A percentile compares a stretch with the other conserved stretches of the same genome.
phyloP scores from a whole-genome alignment of 1,140 invertebrate species.

The Scaptomyza hsui region DNA sequence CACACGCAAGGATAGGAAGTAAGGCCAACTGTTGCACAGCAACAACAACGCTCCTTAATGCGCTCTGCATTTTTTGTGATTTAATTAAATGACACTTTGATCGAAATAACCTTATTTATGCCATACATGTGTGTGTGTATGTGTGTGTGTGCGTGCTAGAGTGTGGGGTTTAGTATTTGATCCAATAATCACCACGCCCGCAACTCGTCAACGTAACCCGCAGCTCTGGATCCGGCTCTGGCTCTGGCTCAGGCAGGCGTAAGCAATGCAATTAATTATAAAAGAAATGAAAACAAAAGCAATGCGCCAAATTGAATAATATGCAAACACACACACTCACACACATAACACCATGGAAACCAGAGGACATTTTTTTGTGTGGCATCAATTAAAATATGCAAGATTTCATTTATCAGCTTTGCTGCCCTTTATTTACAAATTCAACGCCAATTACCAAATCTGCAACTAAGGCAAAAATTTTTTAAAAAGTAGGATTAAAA shows the following conservation, averaged over 20 bases:
- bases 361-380: neutral
- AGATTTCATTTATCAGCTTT: too few relatives aligned
- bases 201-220: conserved; percentile 23
- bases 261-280: conserved; percentile 81
- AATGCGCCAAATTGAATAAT: conserved; percentile 69
- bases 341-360: neutral
- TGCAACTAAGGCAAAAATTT: too few relatives aligned
- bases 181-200: conserved; percentile 57
- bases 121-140: conserved; percentile 22
- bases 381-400: too few relatives aligned
- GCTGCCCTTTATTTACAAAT: too few relatives aligned
- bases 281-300: conserved; percentile 79
- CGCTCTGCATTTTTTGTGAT: conserved; percentile 58
- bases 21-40: conserved; percentile 42
- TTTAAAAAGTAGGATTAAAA: too few relatives aligned
- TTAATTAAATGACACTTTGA: conserved; percentile 79
- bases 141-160: conserved; percentile 10
- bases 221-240: conserved; percentile 21
- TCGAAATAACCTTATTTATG: conserved; percentile 60
- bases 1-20: neutral
- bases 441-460: too few relatives aligned
- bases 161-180: conserved; percentile 34
- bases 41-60: conserved; percentile 31
- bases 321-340: conserved; percentile 6
- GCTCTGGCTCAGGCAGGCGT: conserved; percentile 61